Evolutionary conservation across 2,113 vertebrate genomes (phyloP).

Genomic region (Chrysochloris asiatica): DNA sequence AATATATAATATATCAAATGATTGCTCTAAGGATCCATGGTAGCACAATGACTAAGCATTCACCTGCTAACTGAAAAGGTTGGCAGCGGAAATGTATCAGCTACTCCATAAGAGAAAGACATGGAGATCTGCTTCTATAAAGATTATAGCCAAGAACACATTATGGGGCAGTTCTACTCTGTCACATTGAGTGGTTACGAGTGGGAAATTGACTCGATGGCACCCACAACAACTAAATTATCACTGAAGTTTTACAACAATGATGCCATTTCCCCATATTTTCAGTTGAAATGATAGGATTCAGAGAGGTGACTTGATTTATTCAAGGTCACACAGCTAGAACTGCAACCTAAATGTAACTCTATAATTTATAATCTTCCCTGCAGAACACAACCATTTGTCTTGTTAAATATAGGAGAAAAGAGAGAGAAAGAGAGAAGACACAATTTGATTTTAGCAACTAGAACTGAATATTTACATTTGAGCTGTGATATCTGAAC

Average conservation of each 20-base stretch:
- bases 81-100: too few relatives aligned
- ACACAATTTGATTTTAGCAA: conserved; percentile 2
- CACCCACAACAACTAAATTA: background rate
- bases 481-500: background rate
- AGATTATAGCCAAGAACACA: background rate
- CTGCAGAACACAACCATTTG: background rate
- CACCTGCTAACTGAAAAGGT: too few relatives aligned
- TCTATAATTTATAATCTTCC: background rate
- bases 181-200: background rate
- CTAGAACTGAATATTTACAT: background rate
- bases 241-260: background rate
- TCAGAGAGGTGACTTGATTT: conserved; percentile 10
- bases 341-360: conserved; percentile 29
- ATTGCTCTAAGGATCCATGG: too few relatives aligned
- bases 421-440: background rate
- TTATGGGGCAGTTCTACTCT: background rate
- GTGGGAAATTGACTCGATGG: background rate
- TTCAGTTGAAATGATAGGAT: background rate
- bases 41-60: too few relatives aligned
- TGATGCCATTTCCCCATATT: background rate
- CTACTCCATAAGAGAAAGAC: background rate
- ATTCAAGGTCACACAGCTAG: background rate
- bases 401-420: background rate
- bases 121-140: background rate
- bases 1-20: too few relatives aligned